Conservation (phyloP, 2,113 vertebrate genomes). For the Erythrocercus mccallii region DNA sequence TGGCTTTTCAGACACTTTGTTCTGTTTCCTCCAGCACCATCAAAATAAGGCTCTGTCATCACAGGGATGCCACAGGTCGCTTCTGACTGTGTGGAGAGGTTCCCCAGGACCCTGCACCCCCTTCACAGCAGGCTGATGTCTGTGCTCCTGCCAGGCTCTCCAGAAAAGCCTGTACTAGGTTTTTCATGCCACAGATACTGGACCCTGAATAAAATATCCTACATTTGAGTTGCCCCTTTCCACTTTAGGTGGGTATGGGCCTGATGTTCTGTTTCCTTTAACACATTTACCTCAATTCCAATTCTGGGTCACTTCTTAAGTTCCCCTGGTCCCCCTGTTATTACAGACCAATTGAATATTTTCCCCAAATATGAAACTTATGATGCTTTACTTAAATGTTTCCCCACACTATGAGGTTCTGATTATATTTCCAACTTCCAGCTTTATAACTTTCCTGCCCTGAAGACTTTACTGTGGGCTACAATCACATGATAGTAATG, state of each 20-base stretch:
- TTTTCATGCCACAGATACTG: neutral
- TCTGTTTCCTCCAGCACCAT: neutral
- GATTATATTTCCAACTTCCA: neutral
- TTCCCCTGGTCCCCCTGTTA: neutral
- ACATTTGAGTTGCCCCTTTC: neutral
- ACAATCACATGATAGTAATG: neutral
- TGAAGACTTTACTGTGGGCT: neutral
- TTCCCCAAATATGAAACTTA: neutral
- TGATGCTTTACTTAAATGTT: neutral
- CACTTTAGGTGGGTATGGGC: neutral
- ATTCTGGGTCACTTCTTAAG: neutral
- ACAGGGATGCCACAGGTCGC: accelerated
- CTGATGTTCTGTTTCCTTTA: neutral
- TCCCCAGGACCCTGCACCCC: neutral
- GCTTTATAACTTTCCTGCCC: neutral
- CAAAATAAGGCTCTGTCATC: too few species aligned
- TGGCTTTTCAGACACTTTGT: neutral
- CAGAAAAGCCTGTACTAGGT: neutral
- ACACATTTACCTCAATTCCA: neutral
- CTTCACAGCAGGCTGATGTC: neutral
- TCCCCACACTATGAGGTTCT: neutral
- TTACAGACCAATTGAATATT: neutral
- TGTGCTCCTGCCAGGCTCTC: neutral
- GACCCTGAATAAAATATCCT: neutral
- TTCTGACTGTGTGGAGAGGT: accelerated